These are phyloP conservation scores for Ophion ellenae DNA, from an alignment of 2,888 invertebrate species.

Conservation along the genomic window DNA sequence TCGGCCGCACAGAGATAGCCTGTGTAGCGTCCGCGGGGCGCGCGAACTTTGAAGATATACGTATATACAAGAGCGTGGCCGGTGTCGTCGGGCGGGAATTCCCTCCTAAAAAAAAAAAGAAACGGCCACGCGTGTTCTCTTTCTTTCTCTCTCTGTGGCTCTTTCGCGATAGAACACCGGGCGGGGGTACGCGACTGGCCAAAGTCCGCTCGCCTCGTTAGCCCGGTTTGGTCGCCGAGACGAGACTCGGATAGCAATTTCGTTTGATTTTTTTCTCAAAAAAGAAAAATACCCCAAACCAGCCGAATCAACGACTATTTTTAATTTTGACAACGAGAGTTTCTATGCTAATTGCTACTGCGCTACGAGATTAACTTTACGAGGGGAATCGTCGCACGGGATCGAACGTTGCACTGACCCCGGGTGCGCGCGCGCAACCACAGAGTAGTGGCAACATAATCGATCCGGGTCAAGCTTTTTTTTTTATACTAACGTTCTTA, in stretches of 20 bases:
- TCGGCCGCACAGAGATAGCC: neutral
- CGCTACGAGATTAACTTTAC: constrained; percentile 2
- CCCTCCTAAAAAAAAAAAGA: neutral
- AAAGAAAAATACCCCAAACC: neutral
- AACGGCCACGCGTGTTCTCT: constrained; percentile 15
- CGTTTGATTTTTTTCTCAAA: neutral
- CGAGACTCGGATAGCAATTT: constrained; percentile 4
- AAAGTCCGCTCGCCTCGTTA: constrained; percentile 48
- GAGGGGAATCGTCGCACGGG: constrained; percentile 10
- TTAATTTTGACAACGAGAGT: constrained; percentile 11
- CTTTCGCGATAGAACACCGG: neutral
- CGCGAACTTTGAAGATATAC: constrained; percentile 28
- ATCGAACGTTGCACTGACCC: constrained; percentile 48
- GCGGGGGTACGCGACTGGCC: constrained; percentile 22
- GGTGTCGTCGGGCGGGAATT: constrained; percentile 35
- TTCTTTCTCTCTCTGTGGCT: neutral
- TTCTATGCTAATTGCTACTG: neutral
- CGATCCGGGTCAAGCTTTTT: constrained; percentile 39
- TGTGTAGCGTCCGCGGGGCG: neutral
- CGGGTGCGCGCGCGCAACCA: neutral
- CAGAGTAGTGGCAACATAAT: constrained; percentile 40
- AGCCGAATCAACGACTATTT: neutral
- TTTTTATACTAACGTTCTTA: neutral
- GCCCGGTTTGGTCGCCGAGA: constrained; percentile 25
- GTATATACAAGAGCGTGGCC: constrained; percentile 18